Evolutionary conservation across 2,888 invertebrate species (phyloP).

Genomic region (Meta bourneti): DNA sequence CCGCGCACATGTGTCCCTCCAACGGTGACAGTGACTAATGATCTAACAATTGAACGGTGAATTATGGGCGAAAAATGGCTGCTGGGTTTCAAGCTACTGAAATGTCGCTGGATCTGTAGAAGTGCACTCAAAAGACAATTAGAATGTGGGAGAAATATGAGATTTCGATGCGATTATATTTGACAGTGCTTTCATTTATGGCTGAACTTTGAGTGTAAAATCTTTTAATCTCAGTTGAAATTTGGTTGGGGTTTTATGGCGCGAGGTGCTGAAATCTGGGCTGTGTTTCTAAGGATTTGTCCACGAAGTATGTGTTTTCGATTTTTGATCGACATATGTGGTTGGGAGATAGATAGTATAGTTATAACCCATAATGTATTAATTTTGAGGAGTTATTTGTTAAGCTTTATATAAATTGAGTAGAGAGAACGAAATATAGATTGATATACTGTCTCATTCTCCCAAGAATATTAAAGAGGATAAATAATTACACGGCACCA

Average conservation of each 20-base stretch:
- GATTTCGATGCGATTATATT: constrained; percentile 31
- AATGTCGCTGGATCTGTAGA: constrained; percentile 30
- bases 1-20: constrained; percentile 50
- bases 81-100: constrained; percentile 5
- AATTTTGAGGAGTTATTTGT: too few relatives aligned
- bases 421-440: too few relatives aligned
- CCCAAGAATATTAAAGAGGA: too few relatives aligned
- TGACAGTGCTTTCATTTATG: neutral
- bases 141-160: constrained; percentile 28
- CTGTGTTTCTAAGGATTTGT: too few relatives aligned
- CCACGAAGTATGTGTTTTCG: too few relatives aligned
- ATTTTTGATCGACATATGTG: too few relatives aligned
- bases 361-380: too few relatives aligned
- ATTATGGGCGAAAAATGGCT: constrained; percentile 64
- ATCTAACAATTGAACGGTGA: constrained; percentile 72
- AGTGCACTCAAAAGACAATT: constrained; percentile 61
- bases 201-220: neutral
- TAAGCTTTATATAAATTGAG: too few relatives aligned
- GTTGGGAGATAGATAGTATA: too few relatives aligned
- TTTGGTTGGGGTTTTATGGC: neutral
- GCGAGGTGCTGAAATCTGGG: too few relatives aligned
- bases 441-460: too few relatives aligned
- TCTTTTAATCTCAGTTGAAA: neutral
- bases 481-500: too few relatives aligned
- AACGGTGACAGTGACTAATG: constrained; percentile 69